phyloP scores from a whole-genome alignment of 2,888 invertebrate species.

The Emesis furor region DNA sequence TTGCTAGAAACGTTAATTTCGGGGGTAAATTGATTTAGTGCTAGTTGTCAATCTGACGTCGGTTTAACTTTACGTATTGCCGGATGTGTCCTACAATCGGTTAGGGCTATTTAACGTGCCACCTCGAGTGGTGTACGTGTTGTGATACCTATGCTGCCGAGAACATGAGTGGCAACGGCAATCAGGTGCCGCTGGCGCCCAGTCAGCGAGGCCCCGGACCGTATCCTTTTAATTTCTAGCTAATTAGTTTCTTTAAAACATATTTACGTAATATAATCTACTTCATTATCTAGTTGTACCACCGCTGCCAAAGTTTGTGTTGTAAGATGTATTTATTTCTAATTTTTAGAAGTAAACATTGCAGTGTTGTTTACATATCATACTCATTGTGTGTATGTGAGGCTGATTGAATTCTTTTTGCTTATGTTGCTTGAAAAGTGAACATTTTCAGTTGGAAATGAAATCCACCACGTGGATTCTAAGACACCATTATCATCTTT shows the following conservation, averaged over 20 bases:
- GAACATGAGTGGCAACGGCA: slow-evolving; percentile 94
- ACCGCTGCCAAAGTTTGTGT: slow-evolving; percentile 83
- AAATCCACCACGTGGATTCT: not conserved
- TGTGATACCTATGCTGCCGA: slow-evolving; percentile 92
- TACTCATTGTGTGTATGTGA: not conserved
- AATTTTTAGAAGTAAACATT: slow-evolving; percentile 23
- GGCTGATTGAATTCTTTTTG: not conserved
- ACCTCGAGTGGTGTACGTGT: slow-evolving; percentile 93
- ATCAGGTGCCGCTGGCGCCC: slow-evolving; percentile 93
- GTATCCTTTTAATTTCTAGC: slow-evolving; percentile 91
- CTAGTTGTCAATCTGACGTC: slow-evolving; percentile 89
- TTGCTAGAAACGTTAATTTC: slow-evolving; percentile 87
- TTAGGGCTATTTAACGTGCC: slow-evolving; percentile 92
- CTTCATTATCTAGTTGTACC: slow-evolving; percentile 86
- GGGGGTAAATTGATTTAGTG: slow-evolving; percentile 86
- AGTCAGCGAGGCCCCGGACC: slow-evolving; percentile 91
- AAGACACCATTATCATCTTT: no score
- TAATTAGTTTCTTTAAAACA: slow-evolving; percentile 81
- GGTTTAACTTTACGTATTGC: slow-evolving; percentile 88
- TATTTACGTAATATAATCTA: slow-evolving; percentile 90
- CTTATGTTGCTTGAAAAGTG: not conserved
- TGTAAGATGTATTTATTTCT: slow-evolving; percentile 42
- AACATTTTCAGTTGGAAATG: not conserved
- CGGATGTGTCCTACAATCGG: slow-evolving; percentile 92
- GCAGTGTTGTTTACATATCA: slow-evolving; percentile 10